Base-by-base conservation (phyloP, 2,888 invertebrate genomes). In the Melikaiella ostensackeni region DNA sequence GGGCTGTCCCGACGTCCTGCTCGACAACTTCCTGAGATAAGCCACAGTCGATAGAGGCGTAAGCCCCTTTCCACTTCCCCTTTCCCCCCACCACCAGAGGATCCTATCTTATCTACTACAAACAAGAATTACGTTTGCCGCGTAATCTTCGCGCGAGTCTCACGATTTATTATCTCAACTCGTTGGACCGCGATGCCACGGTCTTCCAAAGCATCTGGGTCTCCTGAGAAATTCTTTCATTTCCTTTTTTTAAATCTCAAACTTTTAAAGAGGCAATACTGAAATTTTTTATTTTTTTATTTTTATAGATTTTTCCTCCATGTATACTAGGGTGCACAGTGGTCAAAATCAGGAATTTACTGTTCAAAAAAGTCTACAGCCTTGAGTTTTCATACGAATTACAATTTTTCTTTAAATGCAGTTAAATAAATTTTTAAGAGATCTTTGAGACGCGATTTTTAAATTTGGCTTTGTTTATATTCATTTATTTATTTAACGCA, bases 11-110 rank as follows among this genome's bases (percentile, higher is more conserved):
- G 84, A 86, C 87, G 87, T 88, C 87, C 86, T 84, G 85, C 84
- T 82, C 86, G 88, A 89, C 90, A 90, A 89, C 89, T 90, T 89
- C 89, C 89, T 87, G 87, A 89, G 90, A 90, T 90, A 90, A 90
- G 89, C 86, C 82, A 77, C 57, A 70, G 76, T 85, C 87, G 89
- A 91, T 91, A 89, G 88, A 89, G 88, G 88, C 85, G 84, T 88
- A 88, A 87, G 85, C 83, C 85, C 83, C 83, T 82, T 57, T 57
- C 77, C 74, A 73, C 79, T 70, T 79, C 75, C 62, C 63, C 75
- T 78, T 55, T 19, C 80, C 73, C 74, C 11, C 76, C 61, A 61
- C 42, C 59, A 61, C 59, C 59, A 33, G 30, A 50, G 79, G 74
- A 79, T 81, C 75, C 86, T 89, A 89, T 89, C 90, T 90, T 90